A percentile compares a stretch with the other conserved stretches of the same genome.
Evolutionary conservation across 2,797 vertebrate species (phyloP).

Genomic region (Passerculus sandwichensis): DNA sequence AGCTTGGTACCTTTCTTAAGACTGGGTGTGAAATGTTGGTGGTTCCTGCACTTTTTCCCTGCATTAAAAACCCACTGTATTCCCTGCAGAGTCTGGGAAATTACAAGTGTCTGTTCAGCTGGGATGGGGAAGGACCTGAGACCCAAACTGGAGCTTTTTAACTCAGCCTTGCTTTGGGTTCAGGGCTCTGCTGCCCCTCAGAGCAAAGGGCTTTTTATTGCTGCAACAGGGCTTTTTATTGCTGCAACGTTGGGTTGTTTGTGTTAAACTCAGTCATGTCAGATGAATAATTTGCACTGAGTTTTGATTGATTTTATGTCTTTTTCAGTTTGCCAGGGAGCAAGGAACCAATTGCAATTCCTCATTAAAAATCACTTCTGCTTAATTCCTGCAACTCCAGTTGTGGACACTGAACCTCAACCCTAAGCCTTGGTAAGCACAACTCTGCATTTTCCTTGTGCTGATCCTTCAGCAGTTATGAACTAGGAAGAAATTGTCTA

Average conservation of each 20-base stretch:
- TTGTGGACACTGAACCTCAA: not conserved
- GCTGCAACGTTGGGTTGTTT: not conserved
- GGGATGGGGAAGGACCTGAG: not conserved
- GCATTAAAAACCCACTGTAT: rapidly evolving
- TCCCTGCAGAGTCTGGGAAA: not conserved
- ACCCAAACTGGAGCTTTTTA: not conserved
- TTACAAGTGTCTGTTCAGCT: not conserved
- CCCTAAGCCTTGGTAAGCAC: not conserved
- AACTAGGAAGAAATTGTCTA: not conserved
- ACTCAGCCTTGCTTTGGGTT: not conserved
- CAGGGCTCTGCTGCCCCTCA: not conserved
- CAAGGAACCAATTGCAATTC: not conserved
- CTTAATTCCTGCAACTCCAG: slow-evolving; percentile 1
- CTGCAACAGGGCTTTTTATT: not conserved
- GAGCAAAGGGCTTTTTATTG: not conserved
- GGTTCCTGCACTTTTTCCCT: not conserved
- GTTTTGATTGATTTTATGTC: slow-evolving; percentile 56
- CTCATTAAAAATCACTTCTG: slow-evolving; percentile 28
- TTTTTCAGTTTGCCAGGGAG: not conserved
- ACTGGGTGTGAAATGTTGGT: not conserved
- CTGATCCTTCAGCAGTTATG: too few species aligned
- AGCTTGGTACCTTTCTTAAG: not conserved
- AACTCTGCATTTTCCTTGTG: not conserved
- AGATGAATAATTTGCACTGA: slow-evolving; percentile 1
- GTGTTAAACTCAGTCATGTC: not conserved